These are phyloP conservation scores for Phylloscopus trochiloides DNA, from an alignment of 2,113 vertebrate genomes.

Conservation along the genomic window DNA sequence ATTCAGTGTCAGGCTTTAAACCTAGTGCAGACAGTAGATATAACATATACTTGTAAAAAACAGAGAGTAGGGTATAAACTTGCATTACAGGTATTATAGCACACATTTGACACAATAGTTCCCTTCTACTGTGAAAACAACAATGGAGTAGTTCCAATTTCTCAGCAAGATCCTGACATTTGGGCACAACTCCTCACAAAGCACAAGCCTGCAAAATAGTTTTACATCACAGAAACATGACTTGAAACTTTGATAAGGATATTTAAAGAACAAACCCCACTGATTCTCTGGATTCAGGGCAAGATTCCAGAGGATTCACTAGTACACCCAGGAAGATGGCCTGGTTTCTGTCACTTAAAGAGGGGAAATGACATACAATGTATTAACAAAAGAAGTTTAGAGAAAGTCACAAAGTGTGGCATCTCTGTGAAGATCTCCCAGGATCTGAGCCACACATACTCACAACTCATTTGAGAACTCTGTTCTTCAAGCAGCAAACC, in stretches of 20 bases:
- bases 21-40: neutral
- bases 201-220: neutral
- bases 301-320: neutral
- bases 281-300: neutral
- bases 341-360: neutral
- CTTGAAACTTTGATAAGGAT: neutral
- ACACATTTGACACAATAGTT: neutral
- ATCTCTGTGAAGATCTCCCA: neutral
- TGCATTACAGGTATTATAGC: neutral
- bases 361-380: neutral
- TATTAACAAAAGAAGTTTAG: neutral
- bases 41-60: constrained; percentile 15
- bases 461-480: neutral
- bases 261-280: neutral
- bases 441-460: neutral
- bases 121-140: neutral
- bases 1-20: constrained; percentile 45
- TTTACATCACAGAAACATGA: neutral
- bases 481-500: neutral
- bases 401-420: neutral
- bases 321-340: neutral
- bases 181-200: neutral
- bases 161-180: neutral
- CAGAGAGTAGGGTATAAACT: neutral
- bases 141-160: neutral